Base-by-base conservation (phyloP, 2,797 vertebrate genomes). In the Parauchenoglanis punctatus region DNA sequence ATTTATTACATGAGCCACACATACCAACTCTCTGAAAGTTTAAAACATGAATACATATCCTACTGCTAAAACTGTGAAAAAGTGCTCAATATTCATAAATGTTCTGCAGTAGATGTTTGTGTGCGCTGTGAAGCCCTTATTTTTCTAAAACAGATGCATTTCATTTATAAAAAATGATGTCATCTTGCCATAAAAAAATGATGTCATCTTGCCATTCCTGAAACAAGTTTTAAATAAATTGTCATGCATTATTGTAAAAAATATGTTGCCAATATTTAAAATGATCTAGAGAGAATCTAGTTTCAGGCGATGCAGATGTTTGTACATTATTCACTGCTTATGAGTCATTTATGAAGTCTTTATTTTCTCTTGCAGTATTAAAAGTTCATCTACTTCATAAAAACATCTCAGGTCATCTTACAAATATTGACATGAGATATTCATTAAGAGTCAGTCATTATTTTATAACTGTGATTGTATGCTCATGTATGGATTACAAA, bases 321-420 rank as follows among this genome's bases (percentile, higher is more conserved):
- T 61, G 23, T 61, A n/a, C 78, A 61, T 65, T 80, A 86, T 56
- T 68, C 63, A 86, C 61, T 56, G 65, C 65, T 28, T 67, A 68
- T 81, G 77, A 58, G 63, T 80, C 85, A 86, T 86, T 80, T 68
- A 67, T 56, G 25, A 20, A 35, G 63, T 40, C 31, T 23, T 86
- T 86, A 82, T 67, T 82, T 49, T 52, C 31, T 59, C 52, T 84
- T 35, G 12, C 78, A 81, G 23, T 81, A 81, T 46, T 25, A 44
- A n/a, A 63, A 81, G 35, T 46, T 23, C 7, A 10, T 82, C 67
- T 82, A 31, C 81, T 67, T 82, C 25, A 67, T 67, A 52, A 31
- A 31, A 81, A n/a, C 40, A 63, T 63, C 73, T 8, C 40, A 4
- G 78, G 8, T 63, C 58, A 46, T 81, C 2, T 46, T 63, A 63